phyloP scores from a whole-genome alignment of 37 sponge, comb jelly and placozoan genomes.

The Cliona cf. orientalis region DNA sequence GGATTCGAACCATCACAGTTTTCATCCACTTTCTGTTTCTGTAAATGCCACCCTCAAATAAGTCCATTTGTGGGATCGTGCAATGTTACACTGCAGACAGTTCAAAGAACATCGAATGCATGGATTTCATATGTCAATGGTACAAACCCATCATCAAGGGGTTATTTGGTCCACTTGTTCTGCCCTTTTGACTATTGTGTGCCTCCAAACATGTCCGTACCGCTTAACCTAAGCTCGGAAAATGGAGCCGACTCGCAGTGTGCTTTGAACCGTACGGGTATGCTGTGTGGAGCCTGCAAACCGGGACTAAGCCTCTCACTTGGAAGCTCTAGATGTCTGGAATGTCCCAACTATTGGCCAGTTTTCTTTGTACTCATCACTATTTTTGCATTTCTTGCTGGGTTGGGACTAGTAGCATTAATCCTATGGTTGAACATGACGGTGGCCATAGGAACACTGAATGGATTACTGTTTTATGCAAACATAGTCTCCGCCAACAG shows the following conservation, averaged over 20 bases:
- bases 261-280: neutral
- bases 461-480: slow-evolving; percentile 16
- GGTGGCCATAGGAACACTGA: neutral
- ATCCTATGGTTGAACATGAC: slow-evolving; percentile 4
- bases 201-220: neutral
- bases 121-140: too few species aligned
- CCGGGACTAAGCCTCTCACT: neutral
- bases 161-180: too few species aligned
- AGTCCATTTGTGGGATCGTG: too few species aligned
- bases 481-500: neutral
- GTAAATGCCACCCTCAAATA: too few species aligned
- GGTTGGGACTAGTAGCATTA: slow-evolving; percentile 14
- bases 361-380: neutral
- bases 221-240: too few species aligned
- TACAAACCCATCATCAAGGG: too few species aligned
- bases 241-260: neutral
- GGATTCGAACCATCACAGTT: too few species aligned
- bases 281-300: neutral
- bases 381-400: too few species aligned
- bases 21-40: too few species aligned
- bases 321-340: neutral
- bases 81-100: too few species aligned
- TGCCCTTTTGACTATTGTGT: neutral
- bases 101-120: too few species aligned
- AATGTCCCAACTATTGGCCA: slow-evolving; percentile 3